Conservation (phyloP, 2,113 vertebrate species). For the Eidolon helvum region DNA sequence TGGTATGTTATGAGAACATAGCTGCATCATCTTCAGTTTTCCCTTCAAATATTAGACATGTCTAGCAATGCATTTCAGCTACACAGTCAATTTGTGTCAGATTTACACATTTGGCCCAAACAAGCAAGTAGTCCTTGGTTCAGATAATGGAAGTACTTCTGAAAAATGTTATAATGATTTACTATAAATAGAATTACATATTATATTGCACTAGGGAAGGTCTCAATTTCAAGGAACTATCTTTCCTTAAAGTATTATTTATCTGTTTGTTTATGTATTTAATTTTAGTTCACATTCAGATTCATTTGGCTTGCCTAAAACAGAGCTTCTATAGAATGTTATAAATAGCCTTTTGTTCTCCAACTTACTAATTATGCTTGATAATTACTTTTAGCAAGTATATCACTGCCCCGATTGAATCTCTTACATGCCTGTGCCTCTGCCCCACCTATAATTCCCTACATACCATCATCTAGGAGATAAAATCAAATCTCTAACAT, state of each 20-base stretch:
- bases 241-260: constrained; percentile 1
- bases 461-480: neutral
- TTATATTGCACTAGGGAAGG: neutral
- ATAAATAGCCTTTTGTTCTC: neutral
- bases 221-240: neutral
- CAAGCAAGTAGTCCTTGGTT: neutral
- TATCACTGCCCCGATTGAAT: neutral
- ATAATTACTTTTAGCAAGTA: neutral
- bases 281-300: neutral
- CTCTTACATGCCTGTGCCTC: neutral
- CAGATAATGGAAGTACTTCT: constrained; percentile 12
- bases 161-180: neutral
- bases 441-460: neutral
- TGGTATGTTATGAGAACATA: neutral
- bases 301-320: constrained; percentile 27
- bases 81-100: neutral
- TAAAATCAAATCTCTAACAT: neutral
- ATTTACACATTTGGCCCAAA: constrained; percentile 22
- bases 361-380: neutral
- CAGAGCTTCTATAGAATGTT: neutral
- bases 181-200: constrained; percentile 28
- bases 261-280: neutral
- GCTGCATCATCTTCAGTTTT: neutral
- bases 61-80: neutral
- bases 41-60: constrained; percentile 13